Evolutionary conservation across 2,888 invertebrate species (phyloP).

Genomic region (Hirtodrosophila trivittata): DNA sequence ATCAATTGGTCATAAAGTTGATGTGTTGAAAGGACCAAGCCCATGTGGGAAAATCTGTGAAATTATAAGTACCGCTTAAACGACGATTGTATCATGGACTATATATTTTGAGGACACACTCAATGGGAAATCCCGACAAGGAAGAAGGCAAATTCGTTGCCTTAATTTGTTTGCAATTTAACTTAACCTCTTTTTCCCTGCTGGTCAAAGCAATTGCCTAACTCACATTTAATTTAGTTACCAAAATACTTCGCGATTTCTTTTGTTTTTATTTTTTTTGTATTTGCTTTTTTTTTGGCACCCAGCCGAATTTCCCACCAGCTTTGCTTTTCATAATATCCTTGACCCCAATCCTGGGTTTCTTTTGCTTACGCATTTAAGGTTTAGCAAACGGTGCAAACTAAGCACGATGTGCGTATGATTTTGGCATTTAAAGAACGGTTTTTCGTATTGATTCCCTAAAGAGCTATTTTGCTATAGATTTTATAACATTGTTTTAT

Average conservation of each 20-base stretch:
- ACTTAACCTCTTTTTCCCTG: slow-evolving; percentile 53
- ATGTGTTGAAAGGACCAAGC: slow-evolving; percentile 36
- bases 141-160: slow-evolving; percentile 22
- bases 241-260: slow-evolving; percentile 49
- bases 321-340: slow-evolving; percentile 39
- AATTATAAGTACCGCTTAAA: slow-evolving; percentile 47
- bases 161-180: slow-evolving; percentile 57
- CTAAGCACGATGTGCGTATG: slow-evolving; percentile 42
- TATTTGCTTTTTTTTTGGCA: slow-evolving; percentile 30
- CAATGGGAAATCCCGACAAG: slow-evolving; percentile 22
- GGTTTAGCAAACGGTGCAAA: slow-evolving; percentile 43
- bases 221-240: slow-evolving; percentile 61
- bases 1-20: slow-evolving; percentile 62
- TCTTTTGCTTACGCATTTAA: slow-evolving; percentile 58
- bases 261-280: too few species aligned
- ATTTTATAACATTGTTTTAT: too few species aligned
- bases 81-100: slow-evolving; percentile 33
- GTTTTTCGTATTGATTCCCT: slow-evolving; percentile 42
- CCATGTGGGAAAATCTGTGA: slow-evolving; percentile 46
- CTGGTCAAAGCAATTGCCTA: slow-evolving; percentile 36
- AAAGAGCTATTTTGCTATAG: not conserved
- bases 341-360: slow-evolving; percentile 53
- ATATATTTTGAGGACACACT: not conserved
- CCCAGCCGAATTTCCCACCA: slow-evolving; percentile 25
- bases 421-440: slow-evolving; percentile 37